Evolutionary conservation across 2,113 vertebrate species (phyloP), one percentile per base, ranked within the genome.

Genomic region (Hemiprocne comata): DNA sequence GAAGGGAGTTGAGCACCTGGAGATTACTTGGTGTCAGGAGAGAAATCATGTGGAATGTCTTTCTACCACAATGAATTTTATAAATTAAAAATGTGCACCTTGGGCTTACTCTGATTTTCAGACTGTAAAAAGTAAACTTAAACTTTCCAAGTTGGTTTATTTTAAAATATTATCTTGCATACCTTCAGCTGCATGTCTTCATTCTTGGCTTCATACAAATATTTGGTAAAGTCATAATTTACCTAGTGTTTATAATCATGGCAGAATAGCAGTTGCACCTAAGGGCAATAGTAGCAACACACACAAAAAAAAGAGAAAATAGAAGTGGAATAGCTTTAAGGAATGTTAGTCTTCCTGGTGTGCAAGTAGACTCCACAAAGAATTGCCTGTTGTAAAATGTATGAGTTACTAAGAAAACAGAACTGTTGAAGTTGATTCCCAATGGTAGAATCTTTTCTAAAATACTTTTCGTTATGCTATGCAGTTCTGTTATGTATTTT

Each of bases 31-130:
- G 50, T 92, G 58, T 40, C 38, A 38, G 79, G 46, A 94, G 81
- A 97, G 36, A 94, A 94, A 54, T 53, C 33, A 40, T 65, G 72
- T 53, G 77, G 55, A 91, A 81, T 85, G 50, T 48, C 21, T 93
- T 92, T 93, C 40, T 73, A 76, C 72, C 51, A 92, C 72, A 87
- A 77, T 76, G n/a, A 26, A 96, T 94, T 81, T 87, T 74, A 80
- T 96, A 94, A 94, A 95, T 92, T 97, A 96, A 95, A 97, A 97
- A 74, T 85, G 9, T 73, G 13, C 11, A 64, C 48, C 70, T 93
- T 80, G 66, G 67, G 90, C 71, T 94, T 96, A 76, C 29, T 82
- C 20, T 58, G 40, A 42, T 42, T 83, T 89, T 81, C 34, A 85
- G n/a, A 77, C 11, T 76, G 50, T 19, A 55, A 92, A 91, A 79